Evolutionary conservation across 2,113 vertebrate species (phyloP), one percentile per base, ranked within the genome.

Genomic region (Trogon melanurus): DNA sequence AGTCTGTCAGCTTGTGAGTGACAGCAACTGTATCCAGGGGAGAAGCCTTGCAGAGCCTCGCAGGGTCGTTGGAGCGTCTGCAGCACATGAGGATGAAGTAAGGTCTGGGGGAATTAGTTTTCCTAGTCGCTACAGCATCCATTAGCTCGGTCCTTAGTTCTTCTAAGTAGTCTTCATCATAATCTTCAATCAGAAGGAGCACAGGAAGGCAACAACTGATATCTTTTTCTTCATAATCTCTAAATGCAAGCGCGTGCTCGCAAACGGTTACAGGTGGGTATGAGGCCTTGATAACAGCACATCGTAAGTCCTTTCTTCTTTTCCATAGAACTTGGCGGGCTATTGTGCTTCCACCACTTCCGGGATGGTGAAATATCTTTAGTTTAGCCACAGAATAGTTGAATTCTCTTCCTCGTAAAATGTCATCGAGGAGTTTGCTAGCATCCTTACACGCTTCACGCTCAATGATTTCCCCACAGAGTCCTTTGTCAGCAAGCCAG

Each of bases 271-370:
- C 45, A 60, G 73, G 93, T 7, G 97, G 5, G 48, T 97, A 97
- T 7, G 97, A 98, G 9, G 96, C 34, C 76, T 98, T 98, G 66
- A 98, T 97, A 57, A 98, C 96, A 6, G 96, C 98, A 95, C 98
- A 98, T 61, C 98, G 97, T 13, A 98, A 92, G 25, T 96, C 84
- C 85, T 96, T 98, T 84, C 97, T 98, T 34, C 95, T 97, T 83
- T 98, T 98, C 98, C 98, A 99, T 5, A 99, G 94, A 51, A 99
- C 95, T 56, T 99, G 98, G 25, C 98, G 97, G 88, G 98, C 98
- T 41, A 98, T 98, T 67, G 98, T 99, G 91, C 98, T 99, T 72
- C 98, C 98, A 47, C 98, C 98, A 16, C 98, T 99, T 62, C 98
- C 98, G 36, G 98, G 98, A 53, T 99, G 98, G 94, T 99, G 98